Conservation (phyloP, 2,888 invertebrate species). For the Dilophus febrilis region DNA sequence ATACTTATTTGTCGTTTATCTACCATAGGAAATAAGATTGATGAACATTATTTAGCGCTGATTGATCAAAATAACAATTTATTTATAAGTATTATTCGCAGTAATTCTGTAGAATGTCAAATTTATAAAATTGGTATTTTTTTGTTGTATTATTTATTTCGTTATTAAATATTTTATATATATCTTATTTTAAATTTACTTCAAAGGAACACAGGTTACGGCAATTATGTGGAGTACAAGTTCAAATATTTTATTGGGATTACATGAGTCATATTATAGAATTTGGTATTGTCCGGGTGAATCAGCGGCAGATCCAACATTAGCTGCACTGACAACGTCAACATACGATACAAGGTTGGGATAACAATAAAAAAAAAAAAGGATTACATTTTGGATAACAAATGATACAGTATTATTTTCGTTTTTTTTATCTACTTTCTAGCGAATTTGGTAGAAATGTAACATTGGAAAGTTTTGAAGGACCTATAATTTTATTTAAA, state of each 20-base stretch:
- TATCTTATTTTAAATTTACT: background rate
- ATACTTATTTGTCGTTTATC: no score
- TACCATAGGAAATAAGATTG: no score
- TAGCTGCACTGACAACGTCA: conserved; percentile 43
- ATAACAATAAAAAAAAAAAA: background rate
- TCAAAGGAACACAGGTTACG: conserved; percentile 37
- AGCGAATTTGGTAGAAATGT: conserved; percentile 83
- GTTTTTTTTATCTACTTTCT: conserved; percentile 7
- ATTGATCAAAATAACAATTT: conserved; percentile 81
- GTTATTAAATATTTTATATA: background rate
- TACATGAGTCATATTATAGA: conserved; percentile 59
- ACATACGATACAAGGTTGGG: conserved; percentile 32
- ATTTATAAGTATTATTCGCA: conserved; percentile 38
- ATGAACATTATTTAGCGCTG: conserved; percentile 69
- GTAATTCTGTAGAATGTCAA: conserved; percentile 5
- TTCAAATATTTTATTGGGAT: conserved; percentile 59
- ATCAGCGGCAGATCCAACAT: conserved; percentile 50
- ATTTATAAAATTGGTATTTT: conserved; percentile 22
- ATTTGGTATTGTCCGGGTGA: conserved; percentile 70
- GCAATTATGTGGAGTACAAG: conserved; percentile 47
- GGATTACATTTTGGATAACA: conserved; percentile 21
- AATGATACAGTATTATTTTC: conserved; percentile 23
- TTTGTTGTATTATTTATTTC: background rate
- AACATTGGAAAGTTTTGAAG: conserved; percentile 61
- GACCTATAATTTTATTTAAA: conserved; percentile 67